Evolutionary conservation across 1,140 invertebrate genomes (phyloP).

Genomic region (Kradibia gibbosae): DNA sequence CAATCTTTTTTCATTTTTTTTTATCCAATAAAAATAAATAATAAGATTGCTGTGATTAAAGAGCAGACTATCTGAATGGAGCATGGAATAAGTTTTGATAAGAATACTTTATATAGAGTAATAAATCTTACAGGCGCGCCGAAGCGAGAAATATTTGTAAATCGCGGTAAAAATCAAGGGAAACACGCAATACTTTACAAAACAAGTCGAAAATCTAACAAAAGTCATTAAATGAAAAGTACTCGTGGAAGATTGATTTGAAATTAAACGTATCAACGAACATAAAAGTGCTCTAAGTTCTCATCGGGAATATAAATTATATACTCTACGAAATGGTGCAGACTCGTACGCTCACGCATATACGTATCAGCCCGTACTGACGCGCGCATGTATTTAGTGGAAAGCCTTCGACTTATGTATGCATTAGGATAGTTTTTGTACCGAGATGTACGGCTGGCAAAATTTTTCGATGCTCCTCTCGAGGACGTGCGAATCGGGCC

Average conservation of each 20-base stretch:
- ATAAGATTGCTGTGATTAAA: not conserved
- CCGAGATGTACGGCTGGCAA: not conserved
- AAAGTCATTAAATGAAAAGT: slow-evolving; percentile 4
- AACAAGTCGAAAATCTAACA: slow-evolving; percentile 20
- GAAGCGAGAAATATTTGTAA: not conserved
- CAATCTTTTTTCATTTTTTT: slow-evolving; percentile 5
- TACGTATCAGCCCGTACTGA: too few relatives aligned
- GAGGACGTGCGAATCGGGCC: slow-evolving; percentile 5
- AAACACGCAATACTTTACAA: slow-evolving; percentile 8
- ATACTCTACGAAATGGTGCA: too few relatives aligned
- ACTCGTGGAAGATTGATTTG: slow-evolving; percentile 23
- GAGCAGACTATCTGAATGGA: not conserved
- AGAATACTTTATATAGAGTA: not conserved
- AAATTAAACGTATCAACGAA: slow-evolving; percentile 23
- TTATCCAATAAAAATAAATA: slow-evolving; percentile 1
- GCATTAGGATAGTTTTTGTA: slow-evolving; percentile 26
- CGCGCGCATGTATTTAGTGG: slow-evolving; percentile 18
- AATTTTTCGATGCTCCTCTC: not conserved
- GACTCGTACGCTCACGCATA: too few relatives aligned
- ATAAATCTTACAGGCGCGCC: not conserved
- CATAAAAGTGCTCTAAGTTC: slow-evolving; percentile 32
- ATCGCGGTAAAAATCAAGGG: not conserved
- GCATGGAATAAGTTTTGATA: not conserved
- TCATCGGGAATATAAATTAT: slow-evolving; percentile 30
- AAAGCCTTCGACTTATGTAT: slow-evolving; percentile 44